Evolutionary conservation across 2,888 invertebrate species (phyloP).

Genomic region (Drosophila birchii): DNA sequence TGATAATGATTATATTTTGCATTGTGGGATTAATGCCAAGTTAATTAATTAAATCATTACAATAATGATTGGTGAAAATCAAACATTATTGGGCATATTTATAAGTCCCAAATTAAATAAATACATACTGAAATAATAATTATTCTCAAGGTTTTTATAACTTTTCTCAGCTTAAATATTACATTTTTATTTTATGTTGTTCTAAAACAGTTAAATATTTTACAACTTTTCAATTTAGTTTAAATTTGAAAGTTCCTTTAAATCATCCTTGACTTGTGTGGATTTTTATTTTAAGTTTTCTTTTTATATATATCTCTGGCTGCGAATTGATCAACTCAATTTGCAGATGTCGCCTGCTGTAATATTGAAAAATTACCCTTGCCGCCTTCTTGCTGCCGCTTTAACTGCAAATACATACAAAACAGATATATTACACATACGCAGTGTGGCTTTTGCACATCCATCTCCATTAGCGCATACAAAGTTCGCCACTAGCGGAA

Average conservation of each 20-base stretch:
- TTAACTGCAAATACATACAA: conserved; percentile 28
- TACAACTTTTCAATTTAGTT: neutral
- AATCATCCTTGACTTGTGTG: neutral
- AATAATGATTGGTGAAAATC: neutral
- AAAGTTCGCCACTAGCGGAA: conserved; percentile 61
- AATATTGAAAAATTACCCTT: conserved; percentile 74
- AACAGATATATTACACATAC: conserved; percentile 57
- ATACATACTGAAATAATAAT: too few species aligned
- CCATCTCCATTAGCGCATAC: conserved; percentile 76
- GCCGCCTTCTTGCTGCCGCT: conserved; percentile 18
- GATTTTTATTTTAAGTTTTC: neutral
- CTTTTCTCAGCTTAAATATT: too few species aligned
- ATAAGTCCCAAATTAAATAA: too few species aligned
- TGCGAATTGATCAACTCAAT: conserved; percentile 27
- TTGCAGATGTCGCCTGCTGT: conserved; percentile 59
- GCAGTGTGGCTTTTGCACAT: conserved; percentile 59
- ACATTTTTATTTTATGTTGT: too few species aligned
- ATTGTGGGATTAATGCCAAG: neutral
- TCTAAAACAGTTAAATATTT: too few species aligned
- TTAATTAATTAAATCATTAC: neutral
- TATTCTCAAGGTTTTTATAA: too few species aligned
- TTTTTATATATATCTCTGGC: conserved; percentile 6
- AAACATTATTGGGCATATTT: too few species aligned
- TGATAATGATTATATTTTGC: neutral
- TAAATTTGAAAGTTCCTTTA: neutral